phyloP scores from a whole-genome alignment of 2,113 vertebrate species.

The Myxocyprinus asiaticus region DNA sequence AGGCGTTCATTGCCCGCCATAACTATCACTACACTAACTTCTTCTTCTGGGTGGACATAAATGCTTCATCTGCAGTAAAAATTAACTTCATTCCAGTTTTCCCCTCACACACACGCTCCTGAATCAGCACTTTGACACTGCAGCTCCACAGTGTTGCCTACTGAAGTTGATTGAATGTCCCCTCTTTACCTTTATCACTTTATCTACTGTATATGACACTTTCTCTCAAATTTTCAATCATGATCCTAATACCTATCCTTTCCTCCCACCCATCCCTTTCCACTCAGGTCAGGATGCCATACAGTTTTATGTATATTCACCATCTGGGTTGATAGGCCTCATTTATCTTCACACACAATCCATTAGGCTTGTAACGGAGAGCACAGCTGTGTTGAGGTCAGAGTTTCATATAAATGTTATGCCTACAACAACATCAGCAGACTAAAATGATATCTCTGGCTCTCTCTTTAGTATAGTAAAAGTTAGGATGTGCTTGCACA shows the following conservation, averaged over 20 bases:
- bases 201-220: not conserved
- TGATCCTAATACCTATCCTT: not conserved
- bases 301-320: constrained; percentile 7
- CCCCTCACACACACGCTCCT: no score
- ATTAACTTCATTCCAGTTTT: no score
- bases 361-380: constrained; percentile 34
- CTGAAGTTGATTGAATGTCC: not conserved
- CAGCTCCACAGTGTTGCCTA: not conserved
- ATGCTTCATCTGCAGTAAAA: constrained; percentile 8
- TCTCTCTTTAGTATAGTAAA: constrained; percentile 7
- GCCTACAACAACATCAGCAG: constrained; percentile 30
- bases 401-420: constrained; percentile 33
- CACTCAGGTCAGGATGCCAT: not conserved
- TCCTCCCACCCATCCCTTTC: not conserved
- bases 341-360: constrained; percentile 39
- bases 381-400: not conserved
- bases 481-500: not conserved
- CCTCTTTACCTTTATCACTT: no score
- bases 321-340: constrained; percentile 4
- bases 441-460: not conserved
- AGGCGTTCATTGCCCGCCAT: not conserved
- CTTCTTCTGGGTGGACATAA: not conserved
- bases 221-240: not conserved
- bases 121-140: constrained; percentile 22
- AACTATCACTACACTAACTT: not conserved